Evolutionary conservation across 1,140 invertebrate genomes (phyloP), one percentile per base, ranked within the genome.

Genomic region (Drosophila trapezifrons): DNA sequence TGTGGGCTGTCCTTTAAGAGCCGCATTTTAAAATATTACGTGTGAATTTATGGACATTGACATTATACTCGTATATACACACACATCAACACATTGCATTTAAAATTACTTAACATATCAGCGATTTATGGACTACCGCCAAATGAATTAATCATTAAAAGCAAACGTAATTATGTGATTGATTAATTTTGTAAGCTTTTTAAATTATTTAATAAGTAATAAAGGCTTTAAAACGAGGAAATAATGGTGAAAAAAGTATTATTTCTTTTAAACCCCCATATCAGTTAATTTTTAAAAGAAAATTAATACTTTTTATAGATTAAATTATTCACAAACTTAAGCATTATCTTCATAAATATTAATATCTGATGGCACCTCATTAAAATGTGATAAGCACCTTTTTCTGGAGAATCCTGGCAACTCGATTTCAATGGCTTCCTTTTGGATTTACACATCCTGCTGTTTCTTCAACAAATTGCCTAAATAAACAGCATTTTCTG

Each of bases 401-500:
- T 63, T 47, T 29, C n/a, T 32, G n/a, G 5, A 25, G 17, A 63
- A 32, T 35, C 29, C 27, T 22, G 32, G 32, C 3, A 38, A 18
- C 42, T 46, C 18, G n/a, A 32, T 64, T 43, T 15, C 13, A 0
- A 25, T 27, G 20, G n/a, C 45, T 38, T 8, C 9, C 37, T 38
- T 35, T 2, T 9, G 20, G 60, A 15, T 13, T 22, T 43, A 3
- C 64, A 49, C 25, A 35, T 13, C 22, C 29, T 38, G 27, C 15
- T 25, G 46, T 32, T 22, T 27, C 20, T 47, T 42, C 37, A 32
- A 47, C 74, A 55, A 64, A 78, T 78, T 77, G 65, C 56, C 74
- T 57, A 78, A 78, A 71, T 78, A 78, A 78, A 78, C 75, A 63
- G 45, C 69, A 77, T 78, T 78, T 78, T 57, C 57, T 63, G 65